These are phyloP conservation scores for Oceanites oceanicus DNA, from an alignment of 2,113 vertebrate species.

Conservation along the genomic window DNA sequence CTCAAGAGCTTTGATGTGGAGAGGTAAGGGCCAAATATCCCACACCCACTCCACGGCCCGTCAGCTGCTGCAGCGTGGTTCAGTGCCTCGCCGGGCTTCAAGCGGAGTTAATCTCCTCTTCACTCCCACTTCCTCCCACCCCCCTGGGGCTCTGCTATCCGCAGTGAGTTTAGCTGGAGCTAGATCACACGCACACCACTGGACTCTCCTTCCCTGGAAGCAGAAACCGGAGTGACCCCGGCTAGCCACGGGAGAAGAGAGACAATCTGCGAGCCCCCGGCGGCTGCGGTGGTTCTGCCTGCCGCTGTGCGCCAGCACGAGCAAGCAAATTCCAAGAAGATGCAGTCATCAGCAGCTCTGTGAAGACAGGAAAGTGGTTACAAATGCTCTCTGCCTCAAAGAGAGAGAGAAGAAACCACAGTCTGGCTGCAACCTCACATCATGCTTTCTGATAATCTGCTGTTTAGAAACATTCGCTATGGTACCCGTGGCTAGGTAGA, in stretches of 20 bases:
- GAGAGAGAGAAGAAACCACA: constrained; percentile 7
- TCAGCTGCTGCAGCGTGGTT: neutral
- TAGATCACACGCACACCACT: constrained; percentile 24
- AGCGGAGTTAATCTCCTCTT: neutral
- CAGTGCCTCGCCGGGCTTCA: neutral
- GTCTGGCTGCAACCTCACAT: constrained; percentile 20
- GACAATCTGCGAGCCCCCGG: constrained; percentile 49
- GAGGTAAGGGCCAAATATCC: neutral
- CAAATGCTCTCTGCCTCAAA: constrained; percentile 55
- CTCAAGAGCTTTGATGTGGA: constrained; percentile 8
- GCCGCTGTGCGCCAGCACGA: constrained; percentile 60
- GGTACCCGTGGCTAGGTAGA: neutral
- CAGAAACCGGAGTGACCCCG: constrained; percentile 70
- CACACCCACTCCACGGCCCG: neutral
- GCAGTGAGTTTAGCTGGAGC: constrained; percentile 40
- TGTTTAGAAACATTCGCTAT: neutral
- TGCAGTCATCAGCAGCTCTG: constrained; percentile 73
- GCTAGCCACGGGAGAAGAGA: constrained; percentile 68
- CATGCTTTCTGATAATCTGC: constrained; percentile 30
- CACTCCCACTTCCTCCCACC: neutral
- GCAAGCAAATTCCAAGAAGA: constrained; percentile 79
- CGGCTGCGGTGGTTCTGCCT: constrained; percentile 19
- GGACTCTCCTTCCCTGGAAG: constrained; percentile 41
- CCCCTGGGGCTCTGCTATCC: neutral
- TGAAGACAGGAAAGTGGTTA: constrained; percentile 79